Percentiles rank a stretch among this genome's conserved stretches.
Conservation (phyloP, 2,888 invertebrate species). For the Pterostichus madidus region DNA sequence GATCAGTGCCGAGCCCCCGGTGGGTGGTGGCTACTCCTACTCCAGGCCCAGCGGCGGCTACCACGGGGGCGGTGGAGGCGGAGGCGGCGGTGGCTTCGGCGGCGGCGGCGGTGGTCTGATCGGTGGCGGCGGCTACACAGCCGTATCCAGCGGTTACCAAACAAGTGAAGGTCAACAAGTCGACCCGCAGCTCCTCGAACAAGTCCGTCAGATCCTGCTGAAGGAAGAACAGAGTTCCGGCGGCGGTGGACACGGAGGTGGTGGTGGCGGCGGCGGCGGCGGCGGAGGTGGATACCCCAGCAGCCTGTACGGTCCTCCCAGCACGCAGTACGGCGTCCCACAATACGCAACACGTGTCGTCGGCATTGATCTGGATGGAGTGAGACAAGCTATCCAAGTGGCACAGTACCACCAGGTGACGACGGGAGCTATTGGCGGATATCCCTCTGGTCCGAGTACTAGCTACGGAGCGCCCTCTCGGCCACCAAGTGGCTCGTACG, state of each 20-base stretch:
- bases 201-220: constrained; percentile 90
- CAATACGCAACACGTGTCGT: constrained; percentile 82
- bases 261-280: constrained; percentile 77
- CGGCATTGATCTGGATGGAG: constrained; percentile 91
- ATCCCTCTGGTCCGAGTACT: constrained; percentile 77
- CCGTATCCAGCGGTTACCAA: constrained; percentile 88
- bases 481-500: constrained; percentile 84
- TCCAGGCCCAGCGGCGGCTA: constrained; percentile 79
- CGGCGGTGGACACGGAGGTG: constrained; percentile 78
- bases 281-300: constrained; percentile 79
- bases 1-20: constrained; percentile 86
- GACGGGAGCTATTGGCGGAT: constrained; percentile 74
- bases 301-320: constrained; percentile 79
- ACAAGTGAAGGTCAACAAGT: constrained; percentile 91
- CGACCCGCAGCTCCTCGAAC: constrained; percentile 88
- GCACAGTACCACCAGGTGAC: constrained; percentile 87
- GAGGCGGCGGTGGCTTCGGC: constrained; percentile 75
- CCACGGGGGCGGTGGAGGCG: constrained; percentile 75
- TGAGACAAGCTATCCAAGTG: constrained; percentile 92
- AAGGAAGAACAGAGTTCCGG: constrained; percentile 87
- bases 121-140: constrained; percentile 84
- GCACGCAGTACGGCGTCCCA: constrained; percentile 84
- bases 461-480: constrained; percentile 80
- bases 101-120: constrained; percentile 77
- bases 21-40: constrained; percentile 81